phyloP scores from a whole-genome alignment of 1,140 invertebrate genomes.

The Scaptomyza graminum region DNA sequence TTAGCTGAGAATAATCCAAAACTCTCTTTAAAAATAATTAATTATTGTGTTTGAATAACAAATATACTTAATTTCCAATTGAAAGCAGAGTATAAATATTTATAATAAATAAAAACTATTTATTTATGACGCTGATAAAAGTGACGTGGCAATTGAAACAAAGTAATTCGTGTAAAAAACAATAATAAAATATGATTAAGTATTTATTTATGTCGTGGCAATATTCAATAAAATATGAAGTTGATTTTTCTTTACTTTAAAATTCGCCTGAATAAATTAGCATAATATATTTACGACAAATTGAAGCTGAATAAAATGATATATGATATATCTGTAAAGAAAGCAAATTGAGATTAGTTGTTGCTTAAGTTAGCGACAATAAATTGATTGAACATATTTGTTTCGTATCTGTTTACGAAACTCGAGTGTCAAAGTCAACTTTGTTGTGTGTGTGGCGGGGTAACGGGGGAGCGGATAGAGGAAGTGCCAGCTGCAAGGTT shows the following conservation, averaged over 20 bases:
- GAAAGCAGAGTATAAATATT: neutral
- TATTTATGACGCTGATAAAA: slow-evolving; percentile 14
- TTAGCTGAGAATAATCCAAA: too few species aligned
- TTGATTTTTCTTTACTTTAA: slow-evolving; percentile 8
- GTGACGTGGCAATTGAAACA: slow-evolving; percentile 25
- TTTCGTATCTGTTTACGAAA: slow-evolving; percentile 25
- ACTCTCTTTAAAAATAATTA: too few species aligned
- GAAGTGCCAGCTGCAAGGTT: neutral
- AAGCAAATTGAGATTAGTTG: too few species aligned
- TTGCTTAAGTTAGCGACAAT: neutral
- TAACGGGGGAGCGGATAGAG: too few species aligned
- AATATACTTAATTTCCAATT: neutral
- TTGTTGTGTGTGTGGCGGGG: neutral
- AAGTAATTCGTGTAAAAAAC: slow-evolving; percentile 13
- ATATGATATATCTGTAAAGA: too few species aligned
- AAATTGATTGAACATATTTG: slow-evolving; percentile 17
- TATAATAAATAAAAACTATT: neutral
- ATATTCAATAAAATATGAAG: slow-evolving; percentile 27
- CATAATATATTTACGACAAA: too few species aligned
- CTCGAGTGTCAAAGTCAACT: slow-evolving; percentile 5
- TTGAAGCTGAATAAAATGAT: too few species aligned
- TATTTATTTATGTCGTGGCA: slow-evolving; percentile 19
- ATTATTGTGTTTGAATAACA: too few species aligned
- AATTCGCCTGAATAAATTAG: neutral
- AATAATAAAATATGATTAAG: slow-evolving; percentile 31